A percentile compares a stretch with the other conserved stretches of the same genome.
Evolutionary conservation across 2,113 vertebrate genomes (phyloP).

Genomic region (Phycodurus eques): DNA sequence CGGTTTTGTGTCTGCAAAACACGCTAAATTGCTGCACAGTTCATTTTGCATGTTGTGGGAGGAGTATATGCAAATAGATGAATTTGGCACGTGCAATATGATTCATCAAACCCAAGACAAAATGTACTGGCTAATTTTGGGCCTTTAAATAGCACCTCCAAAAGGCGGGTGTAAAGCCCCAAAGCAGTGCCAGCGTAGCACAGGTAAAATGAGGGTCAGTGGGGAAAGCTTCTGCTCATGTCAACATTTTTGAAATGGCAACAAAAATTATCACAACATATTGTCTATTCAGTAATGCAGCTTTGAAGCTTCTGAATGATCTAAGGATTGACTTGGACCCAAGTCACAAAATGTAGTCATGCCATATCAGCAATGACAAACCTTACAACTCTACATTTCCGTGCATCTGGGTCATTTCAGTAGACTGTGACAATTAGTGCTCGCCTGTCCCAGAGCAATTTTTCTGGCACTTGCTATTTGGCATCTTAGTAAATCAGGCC

Average conservation of each 20-base stretch:
- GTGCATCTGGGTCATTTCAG: not conserved
- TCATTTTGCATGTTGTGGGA: not conserved
- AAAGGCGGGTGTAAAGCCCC: not conserved
- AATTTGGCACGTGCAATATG: not conserved
- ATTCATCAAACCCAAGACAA: not conserved
- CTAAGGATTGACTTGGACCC: not conserved
- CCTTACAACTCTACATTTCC: not conserved
- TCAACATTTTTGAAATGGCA: not conserved
- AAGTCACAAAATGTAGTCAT: not conserved
- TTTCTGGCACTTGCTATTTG: not conserved
- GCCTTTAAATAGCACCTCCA: no score
- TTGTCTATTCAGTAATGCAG: not conserved
- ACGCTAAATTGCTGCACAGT: not conserved
- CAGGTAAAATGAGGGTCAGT: not conserved
- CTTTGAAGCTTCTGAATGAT: not conserved
- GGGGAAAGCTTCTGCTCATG: not conserved
- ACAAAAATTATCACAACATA: not conserved
- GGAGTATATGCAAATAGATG: not conserved
- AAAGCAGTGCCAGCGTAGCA: not conserved
- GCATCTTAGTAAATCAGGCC: no score
- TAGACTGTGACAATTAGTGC: not conserved
- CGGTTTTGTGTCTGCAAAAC: not conserved
- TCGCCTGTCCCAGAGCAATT: not conserved
- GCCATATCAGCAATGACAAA: not conserved
- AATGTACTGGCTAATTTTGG: not conserved